Conservation (phyloP, 2,888 invertebrate genomes). For the Latrodectus hesperus region DNA sequence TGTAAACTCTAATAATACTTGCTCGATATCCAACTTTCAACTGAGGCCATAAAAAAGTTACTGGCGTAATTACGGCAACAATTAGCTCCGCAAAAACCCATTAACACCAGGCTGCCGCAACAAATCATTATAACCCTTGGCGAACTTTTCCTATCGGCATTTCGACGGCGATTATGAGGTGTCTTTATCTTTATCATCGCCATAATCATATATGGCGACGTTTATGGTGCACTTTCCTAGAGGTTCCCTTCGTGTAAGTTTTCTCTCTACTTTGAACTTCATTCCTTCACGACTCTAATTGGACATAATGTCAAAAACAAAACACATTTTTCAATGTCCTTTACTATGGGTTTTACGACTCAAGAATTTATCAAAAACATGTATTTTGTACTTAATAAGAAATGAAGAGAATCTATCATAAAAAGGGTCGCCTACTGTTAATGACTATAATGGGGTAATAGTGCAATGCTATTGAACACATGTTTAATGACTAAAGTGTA, state of each 20-base stretch:
- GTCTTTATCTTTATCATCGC: constrained; percentile 57
- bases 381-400: neutral
- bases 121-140: constrained; percentile 45
- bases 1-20: neutral
- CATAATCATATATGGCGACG: constrained; percentile 58
- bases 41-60: constrained; percentile 9
- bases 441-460: too few relatives aligned
- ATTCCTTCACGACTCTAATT: constrained; percentile 48
- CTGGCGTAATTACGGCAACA: constrained; percentile 48
- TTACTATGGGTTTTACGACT: neutral
- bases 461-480: too few relatives aligned
- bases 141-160: constrained; percentile 27
- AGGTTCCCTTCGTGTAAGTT: neutral
- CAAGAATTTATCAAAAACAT: neutral
- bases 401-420: too few relatives aligned
- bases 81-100: constrained; percentile 58
- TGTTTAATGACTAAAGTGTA: too few relatives aligned
- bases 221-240: constrained; percentile 7
- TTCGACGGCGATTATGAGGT: constrained; percentile 39
- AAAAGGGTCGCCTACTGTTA: too few relatives aligned
- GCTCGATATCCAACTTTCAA: neutral
- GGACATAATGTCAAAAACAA: constrained; percentile 8
- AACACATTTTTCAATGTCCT: constrained; percentile 42
- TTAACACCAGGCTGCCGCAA: constrained; percentile 57
- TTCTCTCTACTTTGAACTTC: constrained; percentile 8